Evolutionary conservation across 2,888 invertebrate genomes (phyloP), one percentile per base, ranked within the genome.

Genomic region (Chrysolina haemoptera): DNA sequence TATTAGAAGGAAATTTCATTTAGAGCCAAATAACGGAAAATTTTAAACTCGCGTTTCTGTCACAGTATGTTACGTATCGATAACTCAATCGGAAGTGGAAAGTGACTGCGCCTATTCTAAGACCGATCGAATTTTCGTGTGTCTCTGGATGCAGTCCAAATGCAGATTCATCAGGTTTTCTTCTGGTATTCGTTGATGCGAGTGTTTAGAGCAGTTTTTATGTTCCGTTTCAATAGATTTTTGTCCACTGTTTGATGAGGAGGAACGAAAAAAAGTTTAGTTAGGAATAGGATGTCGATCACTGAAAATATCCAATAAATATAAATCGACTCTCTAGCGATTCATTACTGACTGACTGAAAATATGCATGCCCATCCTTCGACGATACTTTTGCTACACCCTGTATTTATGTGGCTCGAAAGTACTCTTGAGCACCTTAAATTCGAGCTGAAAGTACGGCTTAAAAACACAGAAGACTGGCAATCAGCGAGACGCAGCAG

Each of bases 1-100:
- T 84, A 85, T 86, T 85, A 85, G 83, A 83, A 84, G 81, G 80
- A 85, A 85, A 84, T 84, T 82, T 82, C 84, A 82, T 82, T 85
- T 82, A 81, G 80, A 82, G 77, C 80, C 82, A 84, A 86, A 85
- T 85, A 85, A 84, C 80, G 83, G 83, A 84, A 84, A 85, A 82
- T 82, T 81, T 79, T 76, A 82, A 78, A 78, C 78, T 77, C 76
- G 74, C 76, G 76, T 75, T 76, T 64, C 70, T 81, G 81, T 78
- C 79, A 82, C 78, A 80, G 80, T 79, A 78, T 80, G 82, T 81
- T 80, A 74, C 81, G 72, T 80, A 72, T 74, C 80, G 75, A 81
- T 83, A 82, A 80, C 77, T 82, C 82, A 80, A n/a, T n/a, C 22
- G 6, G 9, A 8, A 66, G 59, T 59, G 11, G 59, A 59, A 59